Evolutionary conservation across 1,140 invertebrate species (phyloP).

Genomic region (Drosophila paulistorum): DNA sequence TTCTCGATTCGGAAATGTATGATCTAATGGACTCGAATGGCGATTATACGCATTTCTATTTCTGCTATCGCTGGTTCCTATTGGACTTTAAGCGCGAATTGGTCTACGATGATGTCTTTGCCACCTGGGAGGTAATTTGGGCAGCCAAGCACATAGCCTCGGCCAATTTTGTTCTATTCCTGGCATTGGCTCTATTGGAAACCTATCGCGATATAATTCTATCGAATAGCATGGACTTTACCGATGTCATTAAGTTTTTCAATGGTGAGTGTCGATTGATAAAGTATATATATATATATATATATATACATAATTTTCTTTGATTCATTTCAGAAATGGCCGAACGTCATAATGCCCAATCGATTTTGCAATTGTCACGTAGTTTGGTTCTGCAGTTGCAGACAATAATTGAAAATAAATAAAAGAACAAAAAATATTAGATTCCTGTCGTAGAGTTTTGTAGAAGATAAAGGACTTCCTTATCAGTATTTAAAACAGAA

Average conservation of each 20-base stretch:
- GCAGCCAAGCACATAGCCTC: slow-evolving; percentile 94
- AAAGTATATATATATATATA: too few relatives aligned
- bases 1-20: slow-evolving; percentile 96
- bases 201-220: slow-evolving; percentile 97
- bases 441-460: slow-evolving; percentile 16
- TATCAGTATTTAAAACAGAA: slow-evolving; percentile 57
- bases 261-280: slow-evolving; percentile 87
- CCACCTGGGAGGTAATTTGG: slow-evolving; percentile 98
- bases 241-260: slow-evolving; percentile 98
- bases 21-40: slow-evolving; percentile 97
- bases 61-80: slow-evolving; percentile 96
- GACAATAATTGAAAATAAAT: slow-evolving; percentile 95
- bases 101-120: slow-evolving; percentile 95
- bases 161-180: slow-evolving; percentile 95
- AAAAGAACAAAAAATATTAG: slow-evolving; percentile 56
- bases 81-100: slow-evolving; percentile 92
- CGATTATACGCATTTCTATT: slow-evolving; percentile 98
- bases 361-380: slow-evolving; percentile 91
- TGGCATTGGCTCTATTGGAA: slow-evolving; percentile 95
- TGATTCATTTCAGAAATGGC: slow-evolving; percentile 93
- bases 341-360: slow-evolving; percentile 93
- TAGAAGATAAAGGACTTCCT: slow-evolving; percentile 40
- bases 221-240: slow-evolving; percentile 98
- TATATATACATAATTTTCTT: neutral
- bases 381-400: slow-evolving; percentile 94